Conservation (phyloP, 2,113 vertebrate genomes). For the Menidia beryllina region DNA sequence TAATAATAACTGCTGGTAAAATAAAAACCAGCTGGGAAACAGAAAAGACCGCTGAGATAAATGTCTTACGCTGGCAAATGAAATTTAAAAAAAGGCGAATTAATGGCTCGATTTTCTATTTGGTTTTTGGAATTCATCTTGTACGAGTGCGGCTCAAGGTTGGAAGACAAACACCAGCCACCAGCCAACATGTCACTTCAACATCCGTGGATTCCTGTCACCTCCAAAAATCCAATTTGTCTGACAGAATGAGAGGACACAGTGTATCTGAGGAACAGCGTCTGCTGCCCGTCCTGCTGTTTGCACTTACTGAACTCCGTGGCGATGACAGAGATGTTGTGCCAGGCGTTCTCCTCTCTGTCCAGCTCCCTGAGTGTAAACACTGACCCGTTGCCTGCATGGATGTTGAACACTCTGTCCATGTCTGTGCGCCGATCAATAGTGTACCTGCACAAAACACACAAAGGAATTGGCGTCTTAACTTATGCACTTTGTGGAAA, state of each 20-base stretch:
- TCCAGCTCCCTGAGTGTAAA: conserved; percentile 92
- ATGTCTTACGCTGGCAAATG: neutral
- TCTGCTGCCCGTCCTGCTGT: conserved; percentile 1
- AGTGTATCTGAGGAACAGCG: neutral
- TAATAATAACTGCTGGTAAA: neutral
- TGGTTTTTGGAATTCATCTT: neutral
- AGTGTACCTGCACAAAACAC: conserved; percentile 86
- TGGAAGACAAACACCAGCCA: conserved; percentile 9
- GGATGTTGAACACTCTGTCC: conserved; percentile 95
- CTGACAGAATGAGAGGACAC: conserved; percentile 11
- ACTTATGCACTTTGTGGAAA: conserved; percentile 5
- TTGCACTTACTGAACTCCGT: conserved; percentile 92
- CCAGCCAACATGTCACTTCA: conserved; percentile 13
- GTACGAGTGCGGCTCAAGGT: neutral
- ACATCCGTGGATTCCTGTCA: conserved; percentile 7
- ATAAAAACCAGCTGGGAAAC: neutral
- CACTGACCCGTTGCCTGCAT: conserved; percentile 93
- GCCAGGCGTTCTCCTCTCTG: conserved; percentile 91
- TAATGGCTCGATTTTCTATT: accelerated
- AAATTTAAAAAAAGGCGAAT: neutral
- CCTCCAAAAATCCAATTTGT: conserved; percentile 40
- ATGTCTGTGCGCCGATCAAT: conserved; percentile 96
- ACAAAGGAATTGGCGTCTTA: conserved; percentile 16
- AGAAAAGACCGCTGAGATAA: neutral
- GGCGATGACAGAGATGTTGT: conserved; percentile 95